These are phyloP conservation scores for Hippocampus abdominalis DNA, from an alignment of 2,113 vertebrate genomes.

Conservation along the genomic window DNA sequence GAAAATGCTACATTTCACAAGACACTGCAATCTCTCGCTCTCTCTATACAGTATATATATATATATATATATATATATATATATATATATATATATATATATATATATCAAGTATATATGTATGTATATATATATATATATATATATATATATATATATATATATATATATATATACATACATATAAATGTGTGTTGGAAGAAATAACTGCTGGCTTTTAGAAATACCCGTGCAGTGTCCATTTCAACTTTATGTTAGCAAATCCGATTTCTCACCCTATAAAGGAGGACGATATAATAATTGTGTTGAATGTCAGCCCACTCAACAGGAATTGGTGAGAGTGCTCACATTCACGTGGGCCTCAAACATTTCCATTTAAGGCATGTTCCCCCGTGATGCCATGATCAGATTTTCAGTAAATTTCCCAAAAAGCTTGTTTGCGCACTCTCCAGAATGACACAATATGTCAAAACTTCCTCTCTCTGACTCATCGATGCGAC, in stretches of 20 bases:
- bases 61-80: too few species aligned
- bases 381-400: not conserved
- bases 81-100: too few species aligned
- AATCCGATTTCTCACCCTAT: not conserved
- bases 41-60: too few species aligned
- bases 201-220: not conserved
- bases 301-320: not conserved
- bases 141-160: too few species aligned
- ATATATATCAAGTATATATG: too few species aligned
- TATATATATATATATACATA: too few species aligned
- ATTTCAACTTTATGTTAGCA: not conserved
- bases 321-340: not conserved
- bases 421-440: slow-evolving; percentile 12
- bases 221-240: not conserved
- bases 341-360: not conserved
- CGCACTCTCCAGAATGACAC: slow-evolving; percentile 16
- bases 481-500: slow-evolving; percentile 11
- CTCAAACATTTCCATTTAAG: not conserved
- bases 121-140: too few species aligned
- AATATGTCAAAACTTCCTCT: slow-evolving; percentile 37
- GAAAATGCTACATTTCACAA: not conserved
- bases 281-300: not conserved
- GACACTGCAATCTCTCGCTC: not conserved
- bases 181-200: not conserved
- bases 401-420: slow-evolving; percentile 11